A percentile compares a stretch with the other conserved stretches of the same genome.
These are phyloP conservation scores for Eupleurogrammus muticus DNA, from an alignment of 2,797 vertebrate genomes.

Conservation along the genomic window DNA sequence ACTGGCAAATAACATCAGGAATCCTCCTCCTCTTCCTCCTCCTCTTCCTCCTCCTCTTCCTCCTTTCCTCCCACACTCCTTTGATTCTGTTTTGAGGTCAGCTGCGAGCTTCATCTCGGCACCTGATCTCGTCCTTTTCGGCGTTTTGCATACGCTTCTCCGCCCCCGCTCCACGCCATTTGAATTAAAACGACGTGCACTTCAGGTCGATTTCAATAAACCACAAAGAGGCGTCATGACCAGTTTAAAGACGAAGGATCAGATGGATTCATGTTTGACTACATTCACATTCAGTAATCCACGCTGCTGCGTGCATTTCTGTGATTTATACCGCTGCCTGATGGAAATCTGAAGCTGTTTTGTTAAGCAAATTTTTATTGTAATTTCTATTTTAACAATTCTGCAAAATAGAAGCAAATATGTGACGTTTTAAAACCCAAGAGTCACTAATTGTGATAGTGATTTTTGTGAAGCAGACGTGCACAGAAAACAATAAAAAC, in stretches of 20 bases:
- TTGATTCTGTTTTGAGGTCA: conserved; percentile 75
- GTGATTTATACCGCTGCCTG: not conserved
- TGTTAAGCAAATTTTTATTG: too few species aligned
- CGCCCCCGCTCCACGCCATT: conserved; percentile 17
- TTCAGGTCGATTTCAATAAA: conserved; percentile 14
- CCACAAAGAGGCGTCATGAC: conserved; percentile 27
- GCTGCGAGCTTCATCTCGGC: conserved; percentile 54
- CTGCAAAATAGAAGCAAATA: too few species aligned
- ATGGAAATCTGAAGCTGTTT: too few species aligned
- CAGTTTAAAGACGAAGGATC: conserved; percentile 44
- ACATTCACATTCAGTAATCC: conserved; percentile 60
- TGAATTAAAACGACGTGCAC: conserved; percentile 7
- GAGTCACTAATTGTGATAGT: too few species aligned
- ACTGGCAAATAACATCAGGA: conserved; percentile 31
- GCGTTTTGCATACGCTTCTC: conserved; percentile 47
- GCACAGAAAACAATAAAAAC: too few species aligned
- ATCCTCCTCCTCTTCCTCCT: conserved; percentile 17
- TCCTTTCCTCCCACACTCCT: conserved; percentile 51
- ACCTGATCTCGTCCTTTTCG: conserved; percentile 56
- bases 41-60: not conserved
- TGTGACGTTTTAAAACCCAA: too few species aligned
- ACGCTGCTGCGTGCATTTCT: conserved; percentile 16
- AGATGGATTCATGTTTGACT: conserved; percentile 71
- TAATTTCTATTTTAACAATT: too few species aligned
- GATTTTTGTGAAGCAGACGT: too few species aligned